Conservation (phyloP, 1,140 invertebrate species). For the Luehdorfia chinensis region DNA sequence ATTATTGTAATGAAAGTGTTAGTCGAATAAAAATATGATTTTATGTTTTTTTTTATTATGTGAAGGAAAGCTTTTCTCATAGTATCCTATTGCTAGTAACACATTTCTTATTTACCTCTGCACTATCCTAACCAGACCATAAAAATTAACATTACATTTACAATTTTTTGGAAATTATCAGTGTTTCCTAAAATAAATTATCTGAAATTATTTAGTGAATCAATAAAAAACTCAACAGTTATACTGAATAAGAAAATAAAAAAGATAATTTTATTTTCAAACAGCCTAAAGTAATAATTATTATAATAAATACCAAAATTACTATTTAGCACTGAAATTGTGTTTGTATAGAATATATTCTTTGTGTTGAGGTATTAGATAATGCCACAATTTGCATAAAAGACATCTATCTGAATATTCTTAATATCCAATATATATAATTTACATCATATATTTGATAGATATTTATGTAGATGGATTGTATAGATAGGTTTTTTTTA, state of each 20-base stretch:
- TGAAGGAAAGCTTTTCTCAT: neutral
- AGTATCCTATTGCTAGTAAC: conserved; percentile 1
- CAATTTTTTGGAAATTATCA: neutral
- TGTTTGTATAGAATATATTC: too few species aligned
- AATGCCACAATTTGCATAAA: too few species aligned
- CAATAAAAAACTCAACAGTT: neutral
- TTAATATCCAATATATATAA: too few species aligned
- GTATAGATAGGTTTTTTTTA: too few species aligned
- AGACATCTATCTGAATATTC: too few species aligned
- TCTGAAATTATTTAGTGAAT: neutral
- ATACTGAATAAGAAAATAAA: neutral
- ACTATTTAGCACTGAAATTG: too few species aligned
- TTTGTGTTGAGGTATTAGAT: too few species aligned
- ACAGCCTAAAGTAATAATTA: neutral
- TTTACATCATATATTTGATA: too few species aligned
- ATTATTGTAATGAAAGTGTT: conserved; percentile 1
- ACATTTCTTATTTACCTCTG: conserved; percentile 2
- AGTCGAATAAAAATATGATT: conserved; percentile 7
- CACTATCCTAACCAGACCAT: conserved; percentile 6
- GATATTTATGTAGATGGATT: too few species aligned
- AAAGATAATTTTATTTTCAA: neutral
- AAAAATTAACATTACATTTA: too few species aligned
- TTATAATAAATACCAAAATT: neutral
- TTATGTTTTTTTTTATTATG: conserved; percentile 12
- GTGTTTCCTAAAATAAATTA: neutral